Percentiles rank a stretch among this genome's conserved stretches.
phyloP scores from a whole-genome alignment of 2,113 vertebrate species.

The Neolamprologus toae region DNA sequence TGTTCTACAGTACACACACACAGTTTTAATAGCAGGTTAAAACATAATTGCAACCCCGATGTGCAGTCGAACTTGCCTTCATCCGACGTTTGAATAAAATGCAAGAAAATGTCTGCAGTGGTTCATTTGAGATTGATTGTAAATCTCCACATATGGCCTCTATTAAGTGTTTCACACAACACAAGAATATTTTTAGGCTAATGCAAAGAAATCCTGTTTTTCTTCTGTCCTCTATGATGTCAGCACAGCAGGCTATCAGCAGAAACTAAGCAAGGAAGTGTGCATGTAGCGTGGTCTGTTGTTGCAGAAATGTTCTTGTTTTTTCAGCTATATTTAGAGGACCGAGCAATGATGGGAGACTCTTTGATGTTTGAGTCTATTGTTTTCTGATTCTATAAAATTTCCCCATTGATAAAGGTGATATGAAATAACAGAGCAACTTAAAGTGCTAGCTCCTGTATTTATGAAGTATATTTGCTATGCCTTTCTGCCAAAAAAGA shows the following conservation, averaged over 20 bases:
- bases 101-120: background rate
- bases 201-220: background rate
- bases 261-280: conserved; percentile 1
- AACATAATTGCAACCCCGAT: background rate
- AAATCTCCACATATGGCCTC: background rate
- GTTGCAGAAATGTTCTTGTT: background rate
- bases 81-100: background rate
- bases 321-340: background rate
- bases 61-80: background rate
- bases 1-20: background rate
- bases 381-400: background rate
- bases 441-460: background rate
- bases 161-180: background rate
- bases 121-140: background rate
- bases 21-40: background rate
- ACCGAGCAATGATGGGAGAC: background rate
- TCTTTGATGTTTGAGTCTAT: background rate
- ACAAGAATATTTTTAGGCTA: background rate
- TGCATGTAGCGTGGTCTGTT: background rate
- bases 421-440: background rate
- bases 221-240: background rate
- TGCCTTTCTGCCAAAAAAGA: background rate
- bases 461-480: background rate
- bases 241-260: background rate
- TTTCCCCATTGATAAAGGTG: background rate